A percentile compares a stretch with the other conserved stretches of the same genome.
Evolutionary conservation across 1,140 invertebrate species (phyloP).

Genomic region (Philaenus spumarius): DNA sequence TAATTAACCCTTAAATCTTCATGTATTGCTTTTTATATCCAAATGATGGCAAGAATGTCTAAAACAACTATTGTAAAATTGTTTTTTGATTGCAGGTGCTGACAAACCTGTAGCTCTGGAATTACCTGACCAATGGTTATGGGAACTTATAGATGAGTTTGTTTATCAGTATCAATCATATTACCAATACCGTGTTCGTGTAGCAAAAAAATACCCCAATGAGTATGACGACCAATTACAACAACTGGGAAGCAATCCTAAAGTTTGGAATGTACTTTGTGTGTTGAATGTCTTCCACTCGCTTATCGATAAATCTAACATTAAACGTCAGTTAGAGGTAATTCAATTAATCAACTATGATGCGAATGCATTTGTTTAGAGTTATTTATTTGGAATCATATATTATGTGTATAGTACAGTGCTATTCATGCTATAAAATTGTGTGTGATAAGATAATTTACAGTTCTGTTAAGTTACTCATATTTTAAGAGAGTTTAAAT

Average conservation of each 20-base stretch:
- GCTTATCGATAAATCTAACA: slow-evolving; percentile 96
- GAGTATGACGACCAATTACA: slow-evolving; percentile 71
- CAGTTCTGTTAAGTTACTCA: too few relatives aligned
- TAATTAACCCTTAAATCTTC: too few relatives aligned
- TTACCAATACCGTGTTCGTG: slow-evolving; percentile 84
- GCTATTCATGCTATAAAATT: too few relatives aligned
- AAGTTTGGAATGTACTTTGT: slow-evolving; percentile 97
- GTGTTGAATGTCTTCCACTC: slow-evolving; percentile 98
- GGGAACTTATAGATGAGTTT: slow-evolving; percentile 99
- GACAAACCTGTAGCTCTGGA: slow-evolving; percentile 85
- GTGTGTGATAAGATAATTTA: too few relatives aligned
- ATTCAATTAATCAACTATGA: too few relatives aligned
- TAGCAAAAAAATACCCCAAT: slow-evolving; percentile 74
- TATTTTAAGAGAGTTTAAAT: too few relatives aligned
- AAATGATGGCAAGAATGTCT: too few relatives aligned
- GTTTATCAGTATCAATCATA: slow-evolving; percentile 94
- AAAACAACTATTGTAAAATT: slow-evolving; percentile 54
- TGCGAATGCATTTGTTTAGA: too few relatives aligned
- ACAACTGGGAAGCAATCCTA: slow-evolving; percentile 61
- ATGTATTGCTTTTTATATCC: too few relatives aligned
- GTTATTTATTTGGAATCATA: too few relatives aligned
- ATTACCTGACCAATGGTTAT: slow-evolving; percentile 97
- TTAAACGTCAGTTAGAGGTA: slow-evolving; percentile 94
- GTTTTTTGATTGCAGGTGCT: slow-evolving; percentile 47
- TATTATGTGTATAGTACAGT: too few relatives aligned